Conservation (phyloP, 2,113 vertebrate species). For the Ceyx margarethae region DNA sequence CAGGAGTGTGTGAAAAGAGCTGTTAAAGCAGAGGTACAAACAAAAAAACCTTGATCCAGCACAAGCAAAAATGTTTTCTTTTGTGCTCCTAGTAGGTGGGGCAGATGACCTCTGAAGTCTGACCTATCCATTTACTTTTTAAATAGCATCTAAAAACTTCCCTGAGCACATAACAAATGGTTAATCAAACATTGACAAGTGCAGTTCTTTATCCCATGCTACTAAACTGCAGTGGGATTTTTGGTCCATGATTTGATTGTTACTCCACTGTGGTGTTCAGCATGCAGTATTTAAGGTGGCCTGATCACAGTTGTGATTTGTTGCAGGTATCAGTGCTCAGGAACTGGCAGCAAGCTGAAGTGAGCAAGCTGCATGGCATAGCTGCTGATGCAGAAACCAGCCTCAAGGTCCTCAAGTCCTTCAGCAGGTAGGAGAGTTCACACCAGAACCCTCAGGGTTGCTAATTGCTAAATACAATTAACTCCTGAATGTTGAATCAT, state of each 20-base stretch:
- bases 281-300: neutral
- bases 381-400: constrained; percentile 47
- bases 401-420: constrained; percentile 44
- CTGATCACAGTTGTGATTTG: neutral
- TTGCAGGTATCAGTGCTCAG: constrained; percentile 72
- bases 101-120: neutral
- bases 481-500: neutral
- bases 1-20: constrained; percentile 75
- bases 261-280: neutral
- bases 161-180: neutral
- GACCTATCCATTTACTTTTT: neutral
- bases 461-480: neutral
- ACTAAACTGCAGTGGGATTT: neutral
- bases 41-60: neutral
- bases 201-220: neutral
- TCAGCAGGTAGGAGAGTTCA: constrained; percentile 46
- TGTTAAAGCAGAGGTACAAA: constrained; percentile 79
- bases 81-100: neutral
- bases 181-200: neutral
- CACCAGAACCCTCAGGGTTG: neutral
- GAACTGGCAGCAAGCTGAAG: constrained; percentile 62
- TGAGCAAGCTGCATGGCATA: constrained; percentile 33
- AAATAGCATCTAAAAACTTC: neutral
- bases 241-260: neutral
- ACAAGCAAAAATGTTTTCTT: too few species aligned